Conservation (phyloP, 2,797 vertebrate species). For the Huso huso region DNA sequence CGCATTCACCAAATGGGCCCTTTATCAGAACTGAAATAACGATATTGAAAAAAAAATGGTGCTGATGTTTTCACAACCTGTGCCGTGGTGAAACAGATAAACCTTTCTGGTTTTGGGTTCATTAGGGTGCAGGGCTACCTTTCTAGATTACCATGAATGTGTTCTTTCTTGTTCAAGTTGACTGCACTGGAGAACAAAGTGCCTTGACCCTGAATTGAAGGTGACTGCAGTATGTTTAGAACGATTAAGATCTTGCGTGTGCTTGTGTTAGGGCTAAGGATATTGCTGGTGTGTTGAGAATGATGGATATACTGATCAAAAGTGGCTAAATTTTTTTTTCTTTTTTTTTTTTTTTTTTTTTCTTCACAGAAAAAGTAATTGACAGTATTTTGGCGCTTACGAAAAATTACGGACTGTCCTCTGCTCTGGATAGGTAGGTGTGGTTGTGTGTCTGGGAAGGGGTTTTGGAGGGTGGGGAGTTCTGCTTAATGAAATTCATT, state of each 20-base stretch:
- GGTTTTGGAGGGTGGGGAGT: neutral
- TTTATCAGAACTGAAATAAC: neutral
- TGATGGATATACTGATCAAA: too few species aligned
- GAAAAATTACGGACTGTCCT: constrained; percentile 46
- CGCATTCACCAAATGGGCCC: constrained; percentile 18
- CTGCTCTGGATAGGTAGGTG: constrained; percentile 49
- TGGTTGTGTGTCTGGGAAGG: neutral
- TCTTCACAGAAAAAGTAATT: constrained; percentile 52
- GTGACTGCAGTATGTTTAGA: too few species aligned
- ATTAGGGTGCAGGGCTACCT: neutral
- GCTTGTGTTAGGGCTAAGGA: too few species aligned
- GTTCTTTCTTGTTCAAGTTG: neutral
- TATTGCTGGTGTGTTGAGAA: too few species aligned
- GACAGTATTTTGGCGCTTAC: constrained; percentile 51
- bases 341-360: constrained; percentile 15
- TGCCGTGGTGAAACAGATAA: neutral
- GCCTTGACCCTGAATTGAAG: too few species aligned
- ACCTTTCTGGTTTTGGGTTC: neutral
- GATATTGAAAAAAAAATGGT: neutral
- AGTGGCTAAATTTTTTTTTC: neutral
- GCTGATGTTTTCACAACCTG: neutral
- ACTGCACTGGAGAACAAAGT: neutral
- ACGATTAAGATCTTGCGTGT: too few species aligned
- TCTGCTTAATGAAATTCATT: neutral
- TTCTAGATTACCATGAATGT: too few species aligned